phyloP scores from a whole-genome alignment of 1,140 invertebrate species.

The Acromyrmex echinatior region DNA sequence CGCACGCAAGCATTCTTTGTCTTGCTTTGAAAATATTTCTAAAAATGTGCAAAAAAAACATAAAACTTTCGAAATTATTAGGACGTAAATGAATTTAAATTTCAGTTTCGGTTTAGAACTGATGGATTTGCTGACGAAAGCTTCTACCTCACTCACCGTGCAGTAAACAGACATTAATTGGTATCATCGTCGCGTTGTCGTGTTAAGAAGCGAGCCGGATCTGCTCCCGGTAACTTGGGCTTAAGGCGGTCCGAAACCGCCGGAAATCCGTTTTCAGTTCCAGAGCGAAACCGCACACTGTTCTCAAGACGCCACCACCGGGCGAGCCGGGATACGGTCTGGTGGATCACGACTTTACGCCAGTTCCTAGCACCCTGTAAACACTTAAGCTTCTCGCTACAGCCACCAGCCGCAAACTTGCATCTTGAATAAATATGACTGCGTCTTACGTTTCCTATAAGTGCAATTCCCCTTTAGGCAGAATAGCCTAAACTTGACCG shows the following conservation, averaged over 20 bases:
- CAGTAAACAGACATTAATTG: conserved; percentile 65
- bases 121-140: not conserved
- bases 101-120: not conserved
- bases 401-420: conserved; percentile 36
- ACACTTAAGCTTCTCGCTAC: conserved; percentile 59
- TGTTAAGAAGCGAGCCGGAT: conserved; percentile 54
- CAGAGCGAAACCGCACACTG: conserved; percentile 55
- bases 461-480: conserved; percentile 1
- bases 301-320: conserved; percentile 63
- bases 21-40: not conserved
- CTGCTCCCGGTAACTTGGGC: conserved; percentile 59
- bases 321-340: conserved; percentile 70
- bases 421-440: conserved; percentile 59
- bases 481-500: conserved; percentile 34
- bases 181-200: conserved; percentile 63
- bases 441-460: conserved; percentile 13
- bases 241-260: conserved; percentile 59
- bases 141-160: not conserved
- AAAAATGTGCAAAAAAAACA: not conserved
- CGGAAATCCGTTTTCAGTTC: conserved; percentile 76
- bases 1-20: not conserved
- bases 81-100: not conserved
- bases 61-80: not conserved
- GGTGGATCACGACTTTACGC: conserved; percentile 68
- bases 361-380: conserved; percentile 68